Conservation (phyloP, 2,113 vertebrate species). For the Hipposideros armiger region DNA sequence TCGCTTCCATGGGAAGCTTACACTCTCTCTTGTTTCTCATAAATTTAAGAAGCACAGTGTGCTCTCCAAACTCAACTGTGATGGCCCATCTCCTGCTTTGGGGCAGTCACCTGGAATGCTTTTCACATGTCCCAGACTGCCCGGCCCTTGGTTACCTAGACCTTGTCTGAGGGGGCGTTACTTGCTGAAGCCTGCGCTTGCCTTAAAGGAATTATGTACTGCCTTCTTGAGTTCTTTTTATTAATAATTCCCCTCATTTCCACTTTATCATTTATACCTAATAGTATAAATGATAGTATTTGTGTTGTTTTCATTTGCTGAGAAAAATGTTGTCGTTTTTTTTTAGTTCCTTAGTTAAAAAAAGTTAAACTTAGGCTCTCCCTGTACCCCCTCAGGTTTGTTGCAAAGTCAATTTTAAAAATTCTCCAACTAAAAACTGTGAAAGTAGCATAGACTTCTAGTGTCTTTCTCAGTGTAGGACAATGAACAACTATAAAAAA, state of each 20-base stretch:
- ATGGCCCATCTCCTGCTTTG: neutral
- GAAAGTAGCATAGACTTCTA: neutral
- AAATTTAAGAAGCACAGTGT: rapidly evolving
- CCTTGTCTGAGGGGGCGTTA: neutral
- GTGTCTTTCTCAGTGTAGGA: neutral
- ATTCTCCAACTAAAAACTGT: neutral
- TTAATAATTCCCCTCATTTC: neutral
- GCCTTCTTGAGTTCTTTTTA: neutral
- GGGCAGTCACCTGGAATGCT: neutral
- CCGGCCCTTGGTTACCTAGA: neutral
- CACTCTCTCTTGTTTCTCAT: neutral
- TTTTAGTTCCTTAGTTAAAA: neutral
- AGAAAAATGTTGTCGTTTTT: neutral
- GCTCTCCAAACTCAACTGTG: rapidly evolving
- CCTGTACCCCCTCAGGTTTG: neutral
- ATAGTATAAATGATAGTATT: neutral
- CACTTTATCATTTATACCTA: neutral
- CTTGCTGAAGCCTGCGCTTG: neutral
- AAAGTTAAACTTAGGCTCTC: neutral
- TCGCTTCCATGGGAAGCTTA: rapidly evolving
- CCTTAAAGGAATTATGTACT: neutral
- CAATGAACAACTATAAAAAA: neutral
- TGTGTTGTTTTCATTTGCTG: neutral
- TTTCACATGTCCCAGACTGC: neutral
- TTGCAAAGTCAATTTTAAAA: neutral